Percentiles rank a stretch among this genome's conserved stretches.
Conservation (phyloP, 2,888 invertebrate species). For the Rhagonycha fulva region DNA sequence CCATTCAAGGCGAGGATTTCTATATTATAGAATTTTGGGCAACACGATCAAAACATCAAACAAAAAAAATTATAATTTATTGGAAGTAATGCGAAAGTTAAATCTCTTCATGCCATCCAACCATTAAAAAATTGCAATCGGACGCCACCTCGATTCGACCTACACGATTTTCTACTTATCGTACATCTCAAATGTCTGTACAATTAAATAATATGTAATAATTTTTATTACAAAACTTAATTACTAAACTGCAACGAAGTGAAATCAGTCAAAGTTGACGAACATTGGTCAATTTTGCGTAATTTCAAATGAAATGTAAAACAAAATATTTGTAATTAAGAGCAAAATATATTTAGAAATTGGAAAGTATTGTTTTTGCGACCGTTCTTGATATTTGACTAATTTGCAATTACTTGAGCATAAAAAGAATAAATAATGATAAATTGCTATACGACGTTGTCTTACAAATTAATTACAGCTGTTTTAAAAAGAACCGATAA, state of each 20-base stretch:
- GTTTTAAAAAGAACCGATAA: background rate
- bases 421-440: background rate
- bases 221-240: background rate
- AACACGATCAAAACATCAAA: too few species aligned
- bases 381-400: background rate
- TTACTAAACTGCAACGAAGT: background rate
- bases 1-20: too few species aligned
- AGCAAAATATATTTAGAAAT: background rate
- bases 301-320: background rate
- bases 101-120: too few species aligned
- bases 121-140: too few species aligned
- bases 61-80: too few species aligned
- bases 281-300: background rate
- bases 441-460: background rate
- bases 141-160: too few species aligned
- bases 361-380: background rate
- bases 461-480: background rate
- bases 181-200: too few species aligned
- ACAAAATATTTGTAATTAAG: background rate
- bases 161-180: too few species aligned
- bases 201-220: too few species aligned
- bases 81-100: too few species aligned
- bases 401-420: background rate
- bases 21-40: too few species aligned
- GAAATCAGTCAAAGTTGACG: background rate